phyloP scores from a whole-genome alignment of 2,797 vertebrate genomes.

The Hippopotamyrus pictus region DNA sequence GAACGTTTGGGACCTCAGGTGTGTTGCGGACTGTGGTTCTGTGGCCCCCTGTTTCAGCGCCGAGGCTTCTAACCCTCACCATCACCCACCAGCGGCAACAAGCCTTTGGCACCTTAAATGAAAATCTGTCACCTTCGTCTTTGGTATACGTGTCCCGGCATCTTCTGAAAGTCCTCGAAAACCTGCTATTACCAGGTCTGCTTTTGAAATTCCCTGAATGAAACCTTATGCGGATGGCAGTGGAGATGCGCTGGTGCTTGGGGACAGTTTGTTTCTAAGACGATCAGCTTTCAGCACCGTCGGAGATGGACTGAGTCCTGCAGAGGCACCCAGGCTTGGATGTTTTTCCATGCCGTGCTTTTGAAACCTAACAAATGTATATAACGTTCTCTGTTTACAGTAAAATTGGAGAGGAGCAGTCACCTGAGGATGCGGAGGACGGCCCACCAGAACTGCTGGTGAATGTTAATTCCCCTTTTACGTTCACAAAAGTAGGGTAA shows the following conservation, averaged over 20 bases:
- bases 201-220: background rate
- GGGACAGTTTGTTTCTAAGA: background rate
- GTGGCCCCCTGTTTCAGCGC: background rate
- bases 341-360: background rate
- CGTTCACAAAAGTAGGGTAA: background rate
- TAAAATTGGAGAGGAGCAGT: slow-evolving; percentile 97
- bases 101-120: background rate
- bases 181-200: background rate
- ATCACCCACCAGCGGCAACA: too few relatives aligned
- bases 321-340: background rate
- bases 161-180: background rate
- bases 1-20: slow-evolving; percentile 97
- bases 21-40: background rate
- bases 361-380: background rate
- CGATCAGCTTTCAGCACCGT: background rate
- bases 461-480: slow-evolving; percentile 32
- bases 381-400: slow-evolving; percentile 42
- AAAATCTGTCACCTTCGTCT: background rate
- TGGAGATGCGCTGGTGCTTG: background rate
- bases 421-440: slow-evolving; percentile 93
- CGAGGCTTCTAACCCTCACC: background rate
- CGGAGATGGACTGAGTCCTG: background rate
- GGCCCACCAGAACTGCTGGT: slow-evolving; percentile 93
- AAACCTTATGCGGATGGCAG: background rate
- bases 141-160: background rate